Percentiles rank a stretch among this genome's conserved stretches.
Evolutionary conservation across 1,140 invertebrate species (phyloP).

Genomic region (Oryctes rhinoceros): DNA sequence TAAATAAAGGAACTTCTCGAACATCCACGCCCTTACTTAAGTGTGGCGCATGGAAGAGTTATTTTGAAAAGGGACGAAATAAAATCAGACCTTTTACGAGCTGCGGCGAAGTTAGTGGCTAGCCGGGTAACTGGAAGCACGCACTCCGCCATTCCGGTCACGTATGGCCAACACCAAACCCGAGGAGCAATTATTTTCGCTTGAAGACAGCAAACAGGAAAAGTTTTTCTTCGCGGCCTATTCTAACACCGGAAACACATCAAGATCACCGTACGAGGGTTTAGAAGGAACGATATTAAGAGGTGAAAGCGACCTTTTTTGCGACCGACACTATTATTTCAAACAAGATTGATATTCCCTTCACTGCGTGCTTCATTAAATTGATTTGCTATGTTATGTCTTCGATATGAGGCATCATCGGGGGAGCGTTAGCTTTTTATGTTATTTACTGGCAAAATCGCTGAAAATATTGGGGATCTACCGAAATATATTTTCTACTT

Average conservation of each 20-base stretch:
- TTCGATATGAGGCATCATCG: no score
- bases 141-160: background rate
- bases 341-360: no score
- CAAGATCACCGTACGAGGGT: background rate
- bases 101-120: background rate
- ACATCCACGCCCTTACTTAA: background rate
- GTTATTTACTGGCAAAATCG: no score
- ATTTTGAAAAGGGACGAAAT: background rate
- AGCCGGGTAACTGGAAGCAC: background rate
- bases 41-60: background rate
- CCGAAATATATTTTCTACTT: no score
- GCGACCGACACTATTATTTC: background rate
- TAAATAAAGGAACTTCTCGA: background rate
- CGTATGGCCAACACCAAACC: constrained; percentile 12
- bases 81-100: background rate
- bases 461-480: no score
- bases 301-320: constrained; percentile 1
- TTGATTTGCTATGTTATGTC: no score
- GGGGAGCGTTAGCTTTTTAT: no score
- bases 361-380: no score
- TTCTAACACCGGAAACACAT: constrained; percentile 12
- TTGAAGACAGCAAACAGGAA: constrained; percentile 21
- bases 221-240: background rate
- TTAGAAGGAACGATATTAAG: background rate
- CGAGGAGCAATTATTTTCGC: constrained; percentile 5